Percentiles rank a stretch among this genome's conserved stretches.
Evolutionary conservation across 2,888 invertebrate genomes (phyloP).

Genomic region (Cheilosia urbana): DNA sequence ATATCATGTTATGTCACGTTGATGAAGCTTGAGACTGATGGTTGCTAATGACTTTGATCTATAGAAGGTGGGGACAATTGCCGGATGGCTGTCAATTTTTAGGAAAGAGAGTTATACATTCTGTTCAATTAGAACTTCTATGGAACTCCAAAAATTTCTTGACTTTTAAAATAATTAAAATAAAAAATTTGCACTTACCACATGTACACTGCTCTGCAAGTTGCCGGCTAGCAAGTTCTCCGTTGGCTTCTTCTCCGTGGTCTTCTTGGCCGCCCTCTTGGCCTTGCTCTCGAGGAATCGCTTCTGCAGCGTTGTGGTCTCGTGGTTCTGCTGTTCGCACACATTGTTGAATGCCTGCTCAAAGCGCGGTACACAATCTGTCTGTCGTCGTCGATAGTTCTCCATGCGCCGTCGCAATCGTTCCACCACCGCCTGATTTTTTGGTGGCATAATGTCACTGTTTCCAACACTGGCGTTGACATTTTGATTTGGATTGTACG

Average conservation of each 20-base stretch:
- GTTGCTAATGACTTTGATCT: not conserved
- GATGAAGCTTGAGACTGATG: not conserved
- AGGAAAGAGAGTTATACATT: no score
- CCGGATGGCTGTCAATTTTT: no score
- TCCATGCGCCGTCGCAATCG: constrained; percentile 93
- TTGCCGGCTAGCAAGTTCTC: constrained; percentile 84
- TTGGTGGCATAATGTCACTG: constrained; percentile 89
- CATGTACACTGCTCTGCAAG: constrained; percentile 90
- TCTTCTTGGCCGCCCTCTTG: constrained; percentile 94
- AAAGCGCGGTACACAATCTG: constrained; percentile 93
- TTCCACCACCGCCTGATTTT: constrained; percentile 94
- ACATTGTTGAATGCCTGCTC: constrained; percentile 94
- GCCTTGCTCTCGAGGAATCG: constrained; percentile 95
- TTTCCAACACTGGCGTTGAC: constrained; percentile 52
- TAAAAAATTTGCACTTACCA: constrained; percentile 85
- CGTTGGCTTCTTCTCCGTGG: constrained; percentile 87
- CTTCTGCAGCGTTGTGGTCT: constrained; percentile 94
- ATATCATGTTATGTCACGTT: not conserved
- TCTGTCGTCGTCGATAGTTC: constrained; percentile 93
- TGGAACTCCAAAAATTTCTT: no score
- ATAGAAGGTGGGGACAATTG: not conserved
- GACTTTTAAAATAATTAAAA: not conserved
- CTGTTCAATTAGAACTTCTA: no score
- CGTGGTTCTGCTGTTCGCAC: constrained; percentile 95
- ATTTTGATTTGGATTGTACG: constrained; percentile 77